Conservation (phyloP, 2,797 vertebrate genomes). For the Hirundo rustica region DNA sequence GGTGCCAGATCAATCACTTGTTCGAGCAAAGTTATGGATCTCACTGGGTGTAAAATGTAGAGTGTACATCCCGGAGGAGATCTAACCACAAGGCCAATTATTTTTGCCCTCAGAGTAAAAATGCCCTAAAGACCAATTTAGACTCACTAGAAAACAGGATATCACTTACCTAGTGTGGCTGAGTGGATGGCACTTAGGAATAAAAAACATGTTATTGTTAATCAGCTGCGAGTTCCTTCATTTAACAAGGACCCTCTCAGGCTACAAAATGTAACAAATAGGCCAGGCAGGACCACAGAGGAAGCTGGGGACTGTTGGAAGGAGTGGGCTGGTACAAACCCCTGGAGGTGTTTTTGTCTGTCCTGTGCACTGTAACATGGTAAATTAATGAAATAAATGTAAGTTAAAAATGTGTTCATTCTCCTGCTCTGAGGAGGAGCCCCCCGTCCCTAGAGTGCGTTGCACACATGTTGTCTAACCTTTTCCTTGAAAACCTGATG, state of each 20-base stretch:
- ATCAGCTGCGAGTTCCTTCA: background rate
- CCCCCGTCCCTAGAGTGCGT: background rate
- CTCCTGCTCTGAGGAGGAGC: background rate
- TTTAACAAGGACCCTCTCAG: background rate
- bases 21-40: background rate
- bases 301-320: background rate
- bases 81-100: background rate
- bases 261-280: background rate
- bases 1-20: background rate
- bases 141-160: background rate
- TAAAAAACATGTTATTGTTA: background rate
- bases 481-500: background rate
- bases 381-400: background rate
- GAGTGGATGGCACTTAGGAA: background rate
- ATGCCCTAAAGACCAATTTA: background rate
- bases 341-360: background rate
- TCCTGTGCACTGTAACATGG: background rate
- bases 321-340: background rate
- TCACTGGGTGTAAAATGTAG: background rate
- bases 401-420: background rate
- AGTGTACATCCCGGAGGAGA: background rate
- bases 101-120: background rate
- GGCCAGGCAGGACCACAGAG: background rate
- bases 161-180: background rate
- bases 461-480: background rate